These are phyloP conservation scores for Leptocoma aspasia DNA, from an alignment of 2,113 vertebrate species.

Conservation along the genomic window DNA sequence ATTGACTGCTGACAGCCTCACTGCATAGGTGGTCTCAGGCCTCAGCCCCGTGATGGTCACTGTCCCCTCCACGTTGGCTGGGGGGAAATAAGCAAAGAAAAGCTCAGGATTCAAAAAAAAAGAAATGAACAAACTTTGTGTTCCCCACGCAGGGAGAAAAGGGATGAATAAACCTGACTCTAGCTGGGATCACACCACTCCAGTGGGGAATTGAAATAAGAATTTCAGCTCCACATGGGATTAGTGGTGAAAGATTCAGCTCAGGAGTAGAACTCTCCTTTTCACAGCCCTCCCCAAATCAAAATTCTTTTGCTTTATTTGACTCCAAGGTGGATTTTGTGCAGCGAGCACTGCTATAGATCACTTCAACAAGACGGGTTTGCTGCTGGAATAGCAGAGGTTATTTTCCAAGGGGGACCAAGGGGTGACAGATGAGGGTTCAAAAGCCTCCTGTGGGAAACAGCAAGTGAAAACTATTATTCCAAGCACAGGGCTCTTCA, in stretches of 20 bases:
- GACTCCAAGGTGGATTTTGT: not conserved
- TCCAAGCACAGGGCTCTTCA: not conserved
- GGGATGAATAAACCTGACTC: not conserved
- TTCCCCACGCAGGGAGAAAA: not conserved
- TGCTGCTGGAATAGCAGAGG: not conserved
- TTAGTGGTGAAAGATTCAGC: not conserved
- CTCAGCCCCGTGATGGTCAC: slow-evolving; percentile 87
- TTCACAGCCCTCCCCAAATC: not conserved
- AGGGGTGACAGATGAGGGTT: not conserved
- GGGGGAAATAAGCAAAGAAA: not conserved
- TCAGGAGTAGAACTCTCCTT: not conserved
- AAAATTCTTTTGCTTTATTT: not conserved
- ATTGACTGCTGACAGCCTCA: slow-evolving; percentile 90
- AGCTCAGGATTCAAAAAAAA: not conserved
- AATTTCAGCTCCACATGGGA: not conserved
- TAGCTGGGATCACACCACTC: not conserved
- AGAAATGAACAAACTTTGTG: not conserved
- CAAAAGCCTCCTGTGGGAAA: not conserved
- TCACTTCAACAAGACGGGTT: not conserved
- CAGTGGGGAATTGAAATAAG: not conserved
- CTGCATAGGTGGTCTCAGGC: slow-evolving; percentile 86
- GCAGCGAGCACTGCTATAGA: not conserved
- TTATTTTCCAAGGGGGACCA: not conserved
- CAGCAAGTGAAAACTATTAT: not conserved
- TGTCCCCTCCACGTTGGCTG: slow-evolving; percentile 72